Conservation (phyloP, 2,888 invertebrate species). For the Drosophila mimica region DNA sequence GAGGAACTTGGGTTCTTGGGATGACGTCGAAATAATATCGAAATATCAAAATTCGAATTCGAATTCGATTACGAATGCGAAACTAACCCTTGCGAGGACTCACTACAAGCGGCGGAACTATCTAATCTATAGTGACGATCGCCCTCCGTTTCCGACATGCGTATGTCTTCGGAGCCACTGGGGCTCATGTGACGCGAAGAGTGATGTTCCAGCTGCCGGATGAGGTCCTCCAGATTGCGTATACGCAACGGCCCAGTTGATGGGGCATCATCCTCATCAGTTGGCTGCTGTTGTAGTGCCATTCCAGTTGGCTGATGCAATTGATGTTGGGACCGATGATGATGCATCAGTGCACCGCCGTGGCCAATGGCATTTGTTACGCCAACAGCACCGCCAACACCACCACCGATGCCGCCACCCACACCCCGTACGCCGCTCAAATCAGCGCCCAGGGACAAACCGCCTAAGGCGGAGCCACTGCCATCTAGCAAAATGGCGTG, state of each 20-base stretch:
- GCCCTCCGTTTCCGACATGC: conserved; percentile 93
- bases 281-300: conserved; percentile 86
- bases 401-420: conserved; percentile 38
- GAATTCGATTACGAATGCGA: conserved; percentile 29
- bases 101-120: conserved; percentile 89
- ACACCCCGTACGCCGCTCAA: conserved; percentile 63
- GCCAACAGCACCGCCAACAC: conserved; percentile 33
- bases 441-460: conserved; percentile 73
- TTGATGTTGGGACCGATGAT: conserved; percentile 82
- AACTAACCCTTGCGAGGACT: conserved; percentile 90
- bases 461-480: conserved; percentile 65
- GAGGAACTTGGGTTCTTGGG: conserved; percentile 12
- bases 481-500: conserved; percentile 86
- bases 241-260: conserved; percentile 94
- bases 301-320: conserved; percentile 84
- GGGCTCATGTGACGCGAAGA: conserved; percentile 95
- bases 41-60: neutral
- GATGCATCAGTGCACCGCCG: conserved; percentile 84
- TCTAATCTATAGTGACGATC: conserved; percentile 95
- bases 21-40: conserved; percentile 23
- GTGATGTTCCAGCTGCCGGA: conserved; percentile 94
- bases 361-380: conserved; percentile 61
- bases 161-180: conserved; percentile 95
- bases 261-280: conserved; percentile 90
- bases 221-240: conserved; percentile 95